phyloP scores from a whole-genome alignment of 2,888 invertebrate species.

The Acanthopleura granulata region DNA sequence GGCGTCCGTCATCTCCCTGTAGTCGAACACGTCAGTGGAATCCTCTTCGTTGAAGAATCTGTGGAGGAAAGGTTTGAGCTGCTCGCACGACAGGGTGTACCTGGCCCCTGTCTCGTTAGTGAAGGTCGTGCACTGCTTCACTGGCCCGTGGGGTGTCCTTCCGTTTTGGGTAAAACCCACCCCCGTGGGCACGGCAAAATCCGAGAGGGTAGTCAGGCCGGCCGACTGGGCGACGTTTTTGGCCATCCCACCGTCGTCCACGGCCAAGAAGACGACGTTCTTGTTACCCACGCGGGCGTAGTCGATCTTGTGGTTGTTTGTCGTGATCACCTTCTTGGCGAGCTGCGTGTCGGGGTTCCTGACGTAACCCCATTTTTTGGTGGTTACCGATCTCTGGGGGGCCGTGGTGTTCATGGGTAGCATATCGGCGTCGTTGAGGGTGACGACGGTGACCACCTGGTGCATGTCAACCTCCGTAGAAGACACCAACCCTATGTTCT shows the following conservation, averaged over 20 bases:
- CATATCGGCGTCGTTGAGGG: background rate
- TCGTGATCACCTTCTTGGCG: background rate
- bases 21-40: background rate
- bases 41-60: background rate
- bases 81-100: background rate
- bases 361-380: slow-evolving; percentile 1
- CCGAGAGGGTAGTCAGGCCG: background rate
- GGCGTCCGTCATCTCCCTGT: background rate
- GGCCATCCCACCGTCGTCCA: background rate
- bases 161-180: background rate
- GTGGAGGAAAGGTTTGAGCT: background rate
- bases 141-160: background rate
- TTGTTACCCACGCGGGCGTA: background rate
- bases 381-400: background rate
- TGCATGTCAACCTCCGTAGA: slow-evolving; percentile 1
- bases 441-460: background rate
- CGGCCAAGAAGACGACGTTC: background rate
- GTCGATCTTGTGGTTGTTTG: background rate
- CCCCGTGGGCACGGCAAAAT: background rate
- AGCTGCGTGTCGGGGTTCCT: slow-evolving; percentile 1
- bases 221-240: background rate
- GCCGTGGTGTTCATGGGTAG: background rate
- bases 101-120: background rate
- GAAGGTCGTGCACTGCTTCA: background rate
- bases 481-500: background rate